These are phyloP conservation scores for Bombus pyrosoma DNA, from an alignment of 1,140 invertebrate species.

Conservation along the genomic window DNA sequence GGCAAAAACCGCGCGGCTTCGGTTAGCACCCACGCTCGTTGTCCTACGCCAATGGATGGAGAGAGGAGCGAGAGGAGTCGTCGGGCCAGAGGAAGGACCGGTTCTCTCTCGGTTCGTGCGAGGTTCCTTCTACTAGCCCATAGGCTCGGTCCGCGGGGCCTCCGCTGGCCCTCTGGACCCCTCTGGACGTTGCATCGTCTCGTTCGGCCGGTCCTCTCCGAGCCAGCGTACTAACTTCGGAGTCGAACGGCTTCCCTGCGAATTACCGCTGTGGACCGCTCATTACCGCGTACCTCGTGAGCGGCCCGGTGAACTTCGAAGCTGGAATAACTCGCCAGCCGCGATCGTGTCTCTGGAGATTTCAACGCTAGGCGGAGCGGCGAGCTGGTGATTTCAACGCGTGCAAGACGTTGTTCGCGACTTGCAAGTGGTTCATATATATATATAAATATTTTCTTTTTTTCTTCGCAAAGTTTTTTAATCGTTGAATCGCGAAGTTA, in stretches of 20 bases:
- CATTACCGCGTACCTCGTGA: conserved; percentile 51
- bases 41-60: conserved; percentile 64
- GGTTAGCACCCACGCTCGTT: conserved; percentile 62
- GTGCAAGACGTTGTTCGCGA: not conserved
- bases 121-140: conserved; percentile 54
- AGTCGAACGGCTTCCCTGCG: conserved; percentile 38
- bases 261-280: conserved; percentile 52
- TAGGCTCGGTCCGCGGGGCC: conserved; percentile 42
- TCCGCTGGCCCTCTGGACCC: conserved; percentile 46
- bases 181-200: conserved; percentile 39
- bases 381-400: conserved; percentile 22
- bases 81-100: conserved; percentile 63
- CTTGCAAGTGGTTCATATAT: not conserved
- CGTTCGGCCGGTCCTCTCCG: conserved; percentile 41
- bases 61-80: conserved; percentile 45
- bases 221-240: conserved; percentile 45
- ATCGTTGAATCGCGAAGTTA: not conserved
- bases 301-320: conserved; percentile 5
- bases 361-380: not conserved
- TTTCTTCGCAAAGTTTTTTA: not conserved
- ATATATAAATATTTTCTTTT: too few species aligned
- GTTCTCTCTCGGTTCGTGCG: conserved; percentile 66
- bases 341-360: conserved; percentile 29
- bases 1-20: conserved; percentile 24
- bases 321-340: not conserved